phyloP scores from a whole-genome alignment of 1,140 invertebrate genomes.

The Bombus confusus region DNA sequence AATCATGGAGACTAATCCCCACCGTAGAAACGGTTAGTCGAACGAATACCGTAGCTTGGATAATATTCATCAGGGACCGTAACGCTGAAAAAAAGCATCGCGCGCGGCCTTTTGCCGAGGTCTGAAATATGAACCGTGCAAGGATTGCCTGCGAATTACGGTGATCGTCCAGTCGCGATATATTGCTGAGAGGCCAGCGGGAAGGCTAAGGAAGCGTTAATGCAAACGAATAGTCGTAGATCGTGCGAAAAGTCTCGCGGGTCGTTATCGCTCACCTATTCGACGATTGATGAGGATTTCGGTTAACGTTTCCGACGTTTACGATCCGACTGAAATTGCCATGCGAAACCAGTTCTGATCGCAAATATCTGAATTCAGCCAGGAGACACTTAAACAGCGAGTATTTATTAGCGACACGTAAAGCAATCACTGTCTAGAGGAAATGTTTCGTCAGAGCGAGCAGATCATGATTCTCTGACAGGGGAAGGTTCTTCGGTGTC shows the following conservation, averaged over 20 bases:
- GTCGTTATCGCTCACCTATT: conserved; percentile 47
- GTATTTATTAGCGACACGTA: conserved; percentile 17
- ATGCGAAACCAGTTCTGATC: conserved; percentile 47
- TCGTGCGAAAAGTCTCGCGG: neutral
- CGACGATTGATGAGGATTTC: conserved; percentile 44
- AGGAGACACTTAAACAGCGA: neutral
- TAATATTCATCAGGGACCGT: conserved; percentile 4
- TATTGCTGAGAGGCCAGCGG: conserved; percentile 22
- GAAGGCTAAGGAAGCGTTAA: neutral
- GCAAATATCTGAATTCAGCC: conserved; percentile 2
- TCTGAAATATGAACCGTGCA: conserved; percentile 37
- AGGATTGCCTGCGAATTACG: conserved; percentile 28
- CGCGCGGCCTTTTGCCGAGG: no score
- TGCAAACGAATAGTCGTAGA: conserved; percentile 51
- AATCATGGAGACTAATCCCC: neutral
- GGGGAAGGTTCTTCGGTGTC: no score
- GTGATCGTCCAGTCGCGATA: conserved; percentile 25
- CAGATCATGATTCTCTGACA: no score
- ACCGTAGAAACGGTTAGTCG: neutral
- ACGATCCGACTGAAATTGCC: conserved; percentile 23
- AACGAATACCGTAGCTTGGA: neutral
- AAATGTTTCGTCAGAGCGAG: neutral
- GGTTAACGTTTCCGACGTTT: conserved; percentile 18
- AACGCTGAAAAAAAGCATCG: conserved; percentile 1
- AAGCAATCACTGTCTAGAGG: no score